phyloP scores from a whole-genome alignment of 2,797 vertebrate species.

The Pseudochirops corinnae region DNA sequence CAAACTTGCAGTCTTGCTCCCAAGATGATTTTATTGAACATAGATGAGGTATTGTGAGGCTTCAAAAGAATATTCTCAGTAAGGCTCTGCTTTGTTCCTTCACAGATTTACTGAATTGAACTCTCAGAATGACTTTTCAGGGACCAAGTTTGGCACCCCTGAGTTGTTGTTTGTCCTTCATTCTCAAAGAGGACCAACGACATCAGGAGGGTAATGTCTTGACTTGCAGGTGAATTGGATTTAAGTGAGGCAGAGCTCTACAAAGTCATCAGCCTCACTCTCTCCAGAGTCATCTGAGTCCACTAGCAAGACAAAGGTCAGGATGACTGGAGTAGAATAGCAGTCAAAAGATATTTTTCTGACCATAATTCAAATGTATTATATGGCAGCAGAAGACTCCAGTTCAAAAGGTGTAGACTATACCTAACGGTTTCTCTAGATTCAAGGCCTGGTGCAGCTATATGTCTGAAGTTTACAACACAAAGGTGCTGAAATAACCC shows the following conservation, averaged over 20 bases:
- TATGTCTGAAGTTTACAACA: background rate
- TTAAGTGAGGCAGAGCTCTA: background rate
- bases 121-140: background rate
- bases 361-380: background rate
- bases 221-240: background rate
- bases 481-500: background rate
- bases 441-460: background rate
- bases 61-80: background rate
- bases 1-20: background rate
- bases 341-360: background rate
- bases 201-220: background rate
- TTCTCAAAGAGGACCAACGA: background rate
- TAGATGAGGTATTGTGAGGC: background rate
- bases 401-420: background rate
- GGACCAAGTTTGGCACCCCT: background rate
- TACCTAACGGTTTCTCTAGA: background rate
- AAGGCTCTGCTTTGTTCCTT: background rate
- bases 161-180: background rate
- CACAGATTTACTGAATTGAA: background rate
- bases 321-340: background rate
- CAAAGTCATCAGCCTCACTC: background rate
- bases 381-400: background rate
- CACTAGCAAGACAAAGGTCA: background rate
- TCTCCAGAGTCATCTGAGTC: background rate
- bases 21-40: background rate